Evolutionary conservation across 1,140 invertebrate species (phyloP).

Genomic region (Leptinotarsa lineolata): DNA sequence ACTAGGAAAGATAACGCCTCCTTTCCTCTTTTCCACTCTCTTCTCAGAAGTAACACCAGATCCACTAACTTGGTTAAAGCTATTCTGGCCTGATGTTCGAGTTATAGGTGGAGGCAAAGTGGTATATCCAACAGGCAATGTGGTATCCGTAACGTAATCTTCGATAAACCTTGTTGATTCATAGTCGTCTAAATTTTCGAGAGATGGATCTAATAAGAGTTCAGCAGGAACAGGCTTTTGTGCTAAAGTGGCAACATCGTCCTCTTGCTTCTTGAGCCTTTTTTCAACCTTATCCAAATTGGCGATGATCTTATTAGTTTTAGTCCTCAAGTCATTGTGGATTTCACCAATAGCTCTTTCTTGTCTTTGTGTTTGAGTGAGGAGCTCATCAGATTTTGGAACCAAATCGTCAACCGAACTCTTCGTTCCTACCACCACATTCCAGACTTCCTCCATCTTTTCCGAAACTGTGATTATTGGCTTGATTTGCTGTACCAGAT

Average conservation of each 20-base stretch:
- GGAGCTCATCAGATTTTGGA: constrained; percentile 81
- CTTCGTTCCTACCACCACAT: constrained; percentile 84
- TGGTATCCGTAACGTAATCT: constrained; percentile 47
- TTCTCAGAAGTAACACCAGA: constrained; percentile 57
- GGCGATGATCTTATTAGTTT: constrained; percentile 85
- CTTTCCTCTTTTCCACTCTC: constrained; percentile 64
- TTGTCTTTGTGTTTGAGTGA: constrained; percentile 83
- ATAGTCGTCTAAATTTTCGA: constrained; percentile 75
- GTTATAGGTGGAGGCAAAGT: constrained; percentile 52
- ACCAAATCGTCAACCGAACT: constrained; percentile 81
- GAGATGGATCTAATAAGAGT: constrained; percentile 72
- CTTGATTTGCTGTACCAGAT: constrained; percentile 74
- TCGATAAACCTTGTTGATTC: constrained; percentile 61
- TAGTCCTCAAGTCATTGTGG: constrained; percentile 77
- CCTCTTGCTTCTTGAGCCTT: constrained; percentile 79
- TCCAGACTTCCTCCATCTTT: constrained; percentile 89
- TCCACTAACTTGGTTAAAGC: constrained; percentile 43
- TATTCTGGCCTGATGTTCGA: constrained; percentile 48
- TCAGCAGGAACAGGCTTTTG: constrained; percentile 74
- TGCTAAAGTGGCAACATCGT: constrained; percentile 73
- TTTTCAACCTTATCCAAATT: constrained; percentile 85
- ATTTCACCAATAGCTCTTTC: constrained; percentile 86
- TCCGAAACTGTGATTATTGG: constrained; percentile 83
- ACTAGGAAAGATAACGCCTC: constrained; percentile 85
- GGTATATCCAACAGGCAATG: constrained; percentile 49